A percentile compares a stretch with the other conserved stretches of the same genome.
Evolutionary conservation across 2,888 invertebrate species (phyloP).

Genomic region (Carcina quercana): DNA sequence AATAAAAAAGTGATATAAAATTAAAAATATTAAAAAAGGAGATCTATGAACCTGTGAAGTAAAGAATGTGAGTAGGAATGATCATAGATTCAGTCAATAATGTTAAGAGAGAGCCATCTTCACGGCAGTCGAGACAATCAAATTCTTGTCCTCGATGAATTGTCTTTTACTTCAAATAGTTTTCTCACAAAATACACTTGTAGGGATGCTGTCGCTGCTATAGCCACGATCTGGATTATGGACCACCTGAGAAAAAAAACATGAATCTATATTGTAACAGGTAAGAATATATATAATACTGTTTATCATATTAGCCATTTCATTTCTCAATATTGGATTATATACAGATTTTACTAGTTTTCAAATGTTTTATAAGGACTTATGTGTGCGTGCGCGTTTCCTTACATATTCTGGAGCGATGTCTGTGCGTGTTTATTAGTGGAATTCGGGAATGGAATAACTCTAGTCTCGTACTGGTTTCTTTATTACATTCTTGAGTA

Average conservation of each 20-base stretch:
- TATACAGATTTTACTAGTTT: too few relatives aligned
- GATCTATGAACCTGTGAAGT: conserved; percentile 3
- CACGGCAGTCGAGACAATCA: conserved; percentile 29
- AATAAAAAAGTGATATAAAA: conserved; percentile 3
- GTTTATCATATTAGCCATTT: too few relatives aligned
- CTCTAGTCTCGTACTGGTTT: too few relatives aligned
- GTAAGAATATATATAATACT: too few relatives aligned
- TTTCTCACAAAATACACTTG: conserved; percentile 93
- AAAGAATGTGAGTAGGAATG: conserved; percentile 23
- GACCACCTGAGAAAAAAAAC: conserved; percentile 78
- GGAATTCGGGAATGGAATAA: too few relatives aligned
- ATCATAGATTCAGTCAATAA: conserved; percentile 22
- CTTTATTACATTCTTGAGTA: too few relatives aligned
- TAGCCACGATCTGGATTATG: conserved; percentile 87
- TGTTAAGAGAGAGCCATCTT: background rate
- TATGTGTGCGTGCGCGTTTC: too few relatives aligned
- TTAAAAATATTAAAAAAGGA: conserved; percentile 2
- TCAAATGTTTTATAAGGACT: too few relatives aligned
- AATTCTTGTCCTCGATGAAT: conserved; percentile 74
- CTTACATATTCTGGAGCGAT: too few relatives aligned
- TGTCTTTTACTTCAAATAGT: conserved; percentile 86
- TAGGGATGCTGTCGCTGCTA: conserved; percentile 82
- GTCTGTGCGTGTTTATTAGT: too few relatives aligned
- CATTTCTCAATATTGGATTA: too few relatives aligned
- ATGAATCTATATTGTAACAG: too few relatives aligned